Evolutionary conservation across 2,888 invertebrate genomes (phyloP).

Genomic region (Eupithecia subumbrata): DNA sequence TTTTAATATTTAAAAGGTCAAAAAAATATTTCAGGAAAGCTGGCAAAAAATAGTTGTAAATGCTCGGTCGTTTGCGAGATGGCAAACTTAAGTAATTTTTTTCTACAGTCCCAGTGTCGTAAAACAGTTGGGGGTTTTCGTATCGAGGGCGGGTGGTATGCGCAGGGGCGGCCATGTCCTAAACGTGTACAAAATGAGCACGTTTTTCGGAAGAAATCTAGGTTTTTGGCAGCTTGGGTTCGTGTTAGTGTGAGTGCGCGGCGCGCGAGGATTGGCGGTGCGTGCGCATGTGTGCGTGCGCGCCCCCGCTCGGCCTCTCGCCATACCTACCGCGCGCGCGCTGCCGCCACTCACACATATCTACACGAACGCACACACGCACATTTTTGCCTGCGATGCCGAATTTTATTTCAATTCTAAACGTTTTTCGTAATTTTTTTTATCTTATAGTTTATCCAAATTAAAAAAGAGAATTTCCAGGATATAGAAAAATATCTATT

Average conservation of each 20-base stretch:
- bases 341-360: conserved; percentile 46
- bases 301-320: conserved; percentile 74
- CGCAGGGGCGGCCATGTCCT: conserved; percentile 67
- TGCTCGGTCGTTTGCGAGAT: conserved; percentile 45
- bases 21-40: conserved; percentile 45
- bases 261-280: conserved; percentile 71
- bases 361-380: conserved; percentile 20
- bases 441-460: background rate
- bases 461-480: too few species aligned
- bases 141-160: conserved; percentile 53
- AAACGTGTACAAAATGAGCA: conserved; percentile 72
- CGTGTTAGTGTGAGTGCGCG: conserved; percentile 61
- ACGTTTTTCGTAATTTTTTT: background rate
- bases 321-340: conserved; percentile 55
- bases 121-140: conserved; percentile 28
- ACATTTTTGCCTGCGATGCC: conserved; percentile 32
- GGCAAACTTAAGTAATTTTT: conserved; percentile 70
- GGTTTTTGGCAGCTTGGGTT: conserved; percentile 60
- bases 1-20: conserved; percentile 38
- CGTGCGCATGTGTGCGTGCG: conserved; percentile 63
- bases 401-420: conserved; percentile 21
- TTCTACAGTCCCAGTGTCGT: conserved; percentile 49
- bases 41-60: conserved; percentile 51
- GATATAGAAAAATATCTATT: too few species aligned
- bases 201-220: conserved; percentile 67